Conservation (phyloP, 2,113 vertebrate genomes). For the Siphamia tubifer region DNA sequence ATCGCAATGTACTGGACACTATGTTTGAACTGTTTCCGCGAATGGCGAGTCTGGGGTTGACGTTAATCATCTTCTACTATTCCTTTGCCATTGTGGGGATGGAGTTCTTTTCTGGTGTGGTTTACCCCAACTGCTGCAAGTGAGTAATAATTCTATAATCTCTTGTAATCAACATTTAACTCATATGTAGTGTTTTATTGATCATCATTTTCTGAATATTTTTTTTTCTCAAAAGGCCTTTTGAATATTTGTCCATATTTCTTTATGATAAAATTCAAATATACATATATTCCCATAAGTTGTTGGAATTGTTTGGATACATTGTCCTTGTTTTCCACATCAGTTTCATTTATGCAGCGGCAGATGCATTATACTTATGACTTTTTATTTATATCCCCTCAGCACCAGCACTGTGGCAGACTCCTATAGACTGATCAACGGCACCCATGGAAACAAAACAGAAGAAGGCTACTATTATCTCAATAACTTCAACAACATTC, state of each 20-base stretch:
- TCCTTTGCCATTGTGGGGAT: slow-evolving; percentile 98
- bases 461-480: slow-evolving; percentile 98
- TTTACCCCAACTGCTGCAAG: slow-evolving; percentile 98
- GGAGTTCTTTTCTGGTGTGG: slow-evolving; percentile 93
- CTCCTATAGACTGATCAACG: slow-evolving; percentile 87
- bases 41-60: slow-evolving; percentile 97
- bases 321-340: no score
- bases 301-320: not conserved
- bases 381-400: not conserved
- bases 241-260: no score
- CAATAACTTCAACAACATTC: slow-evolving; percentile 97
- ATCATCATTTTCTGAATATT: not conserved
- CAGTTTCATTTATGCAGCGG: no score
- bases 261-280: no score
- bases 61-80: slow-evolving; percentile 97
- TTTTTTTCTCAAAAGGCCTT: no score
- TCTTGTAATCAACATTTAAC: not conserved
- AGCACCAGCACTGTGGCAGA: slow-evolving; percentile 94
- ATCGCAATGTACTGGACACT: slow-evolving; percentile 95
- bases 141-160: slow-evolving; percentile 68
- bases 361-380: not conserved
- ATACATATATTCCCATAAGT: no score
- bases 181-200: not conserved
- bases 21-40: slow-evolving; percentile 97
- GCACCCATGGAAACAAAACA: slow-evolving; percentile 87